These are phyloP conservation scores for Philereme vetulata DNA, from an alignment of 2,888 invertebrate genomes.

Conservation along the genomic window DNA sequence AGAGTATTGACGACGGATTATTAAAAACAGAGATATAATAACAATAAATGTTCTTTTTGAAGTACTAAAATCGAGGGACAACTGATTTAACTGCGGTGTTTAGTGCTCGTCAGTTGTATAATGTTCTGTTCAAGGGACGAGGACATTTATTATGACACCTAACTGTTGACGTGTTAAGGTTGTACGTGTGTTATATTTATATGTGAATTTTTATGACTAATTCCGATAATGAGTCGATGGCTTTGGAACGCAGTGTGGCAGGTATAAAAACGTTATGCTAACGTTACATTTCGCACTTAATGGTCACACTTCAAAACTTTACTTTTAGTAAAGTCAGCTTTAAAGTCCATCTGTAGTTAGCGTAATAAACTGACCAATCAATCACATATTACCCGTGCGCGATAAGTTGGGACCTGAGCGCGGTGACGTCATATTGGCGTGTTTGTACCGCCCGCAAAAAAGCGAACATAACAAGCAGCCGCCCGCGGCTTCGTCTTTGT, in stretches of 20 bases:
- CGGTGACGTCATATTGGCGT: too few species aligned
- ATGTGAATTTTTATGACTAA: conserved; percentile 14
- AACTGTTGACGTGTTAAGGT: conserved; percentile 25
- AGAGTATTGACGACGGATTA: conserved; percentile 10
- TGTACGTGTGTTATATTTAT: conserved; percentile 19
- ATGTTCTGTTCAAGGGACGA: conserved; percentile 6
- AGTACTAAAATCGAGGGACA: conserved; percentile 33
- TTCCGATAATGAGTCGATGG: conserved; percentile 35
- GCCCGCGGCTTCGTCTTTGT: too few species aligned
- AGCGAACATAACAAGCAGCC: too few species aligned
- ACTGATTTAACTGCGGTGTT: conserved; percentile 33
- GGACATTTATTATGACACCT: conserved; percentile 30
- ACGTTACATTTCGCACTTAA: too few species aligned
- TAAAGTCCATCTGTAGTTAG: too few species aligned
- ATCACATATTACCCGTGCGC: too few species aligned
- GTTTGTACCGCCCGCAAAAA: too few species aligned
- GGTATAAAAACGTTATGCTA: conserved; percentile 7
- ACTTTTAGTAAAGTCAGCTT: too few species aligned
- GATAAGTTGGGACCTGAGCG: too few species aligned
- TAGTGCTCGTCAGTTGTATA: conserved; percentile 31
- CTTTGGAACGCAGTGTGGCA: conserved; percentile 15
- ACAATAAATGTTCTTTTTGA: conserved; percentile 34
- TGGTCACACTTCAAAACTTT: too few species aligned
- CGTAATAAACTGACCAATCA: too few species aligned
- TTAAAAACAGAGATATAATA: conserved; percentile 30